Percentiles rank a stretch among this genome's conserved stretches.
These are phyloP conservation scores for Nautilus pompilius DNA, from an alignment of 1,140 invertebrate species.

Conservation along the genomic window DNA sequence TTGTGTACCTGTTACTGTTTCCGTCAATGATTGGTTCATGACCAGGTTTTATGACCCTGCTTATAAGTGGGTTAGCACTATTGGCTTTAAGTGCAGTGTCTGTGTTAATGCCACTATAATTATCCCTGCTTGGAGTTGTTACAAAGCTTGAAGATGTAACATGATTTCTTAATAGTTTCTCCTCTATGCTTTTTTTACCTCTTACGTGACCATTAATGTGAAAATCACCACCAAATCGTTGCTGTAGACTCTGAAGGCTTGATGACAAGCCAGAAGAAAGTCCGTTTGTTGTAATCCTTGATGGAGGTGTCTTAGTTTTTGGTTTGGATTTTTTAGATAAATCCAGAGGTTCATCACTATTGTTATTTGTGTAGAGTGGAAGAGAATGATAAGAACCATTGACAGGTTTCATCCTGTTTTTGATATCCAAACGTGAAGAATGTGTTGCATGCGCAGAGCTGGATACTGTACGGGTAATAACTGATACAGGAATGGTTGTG, in stretches of 20 bases:
- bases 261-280: constrained; percentile 12
- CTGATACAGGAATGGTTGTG: not conserved
- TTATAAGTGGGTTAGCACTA: not conserved
- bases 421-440: not conserved
- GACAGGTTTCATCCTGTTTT: constrained; percentile 8
- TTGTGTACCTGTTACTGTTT: constrained; percentile 31
- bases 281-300: not conserved
- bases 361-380: not conserved
- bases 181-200: no score
- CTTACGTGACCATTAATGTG: constrained; percentile 21
- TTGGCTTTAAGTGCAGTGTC: not conserved
- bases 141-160: no score
- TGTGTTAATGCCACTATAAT: not conserved
- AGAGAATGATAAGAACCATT: constrained; percentile 11
- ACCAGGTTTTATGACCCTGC: not conserved
- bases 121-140: no score
- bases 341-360: constrained; percentile 39
- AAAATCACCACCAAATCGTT: constrained; percentile 42
- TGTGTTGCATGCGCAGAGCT: not conserved
- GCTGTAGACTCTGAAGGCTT: constrained; percentile 46
- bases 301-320: not conserved
- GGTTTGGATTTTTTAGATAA: constrained; percentile 31
- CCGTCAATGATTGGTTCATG: constrained; percentile 1
- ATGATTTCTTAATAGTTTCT: no score
- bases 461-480: not conserved